phyloP scores from a whole-genome alignment of 2,113 vertebrate genomes.

The Pheucticus melanocephalus region DNA sequence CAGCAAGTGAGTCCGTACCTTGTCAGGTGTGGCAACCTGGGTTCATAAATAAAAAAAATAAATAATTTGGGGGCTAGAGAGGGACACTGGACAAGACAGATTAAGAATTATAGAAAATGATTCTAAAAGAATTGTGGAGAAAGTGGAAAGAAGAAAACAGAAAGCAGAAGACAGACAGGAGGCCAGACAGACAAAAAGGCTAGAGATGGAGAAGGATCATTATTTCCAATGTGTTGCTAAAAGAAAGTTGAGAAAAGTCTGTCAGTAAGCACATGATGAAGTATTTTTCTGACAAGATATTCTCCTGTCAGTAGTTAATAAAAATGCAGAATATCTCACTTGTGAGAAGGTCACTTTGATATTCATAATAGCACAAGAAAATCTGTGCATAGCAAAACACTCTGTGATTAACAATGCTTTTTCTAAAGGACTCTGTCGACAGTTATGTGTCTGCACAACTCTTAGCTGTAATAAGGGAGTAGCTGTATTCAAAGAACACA shows the following conservation, averaged over 20 bases:
- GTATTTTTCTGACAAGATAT: not conserved
- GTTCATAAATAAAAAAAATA: not conserved
- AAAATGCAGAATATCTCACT: not conserved
- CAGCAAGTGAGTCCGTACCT: not conserved
- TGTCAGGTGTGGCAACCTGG: not conserved
- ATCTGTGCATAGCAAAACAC: not conserved
- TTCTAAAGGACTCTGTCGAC: not conserved
- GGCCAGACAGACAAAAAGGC: not conserved
- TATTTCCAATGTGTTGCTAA: not conserved
- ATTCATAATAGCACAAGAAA: not conserved
- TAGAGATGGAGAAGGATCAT: not conserved
- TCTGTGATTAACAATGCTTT: not conserved
- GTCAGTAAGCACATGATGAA: not conserved
- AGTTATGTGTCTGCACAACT: not conserved
- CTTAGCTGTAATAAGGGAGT: not conserved
- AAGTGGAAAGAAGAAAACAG: not conserved
- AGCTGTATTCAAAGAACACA: not conserved
- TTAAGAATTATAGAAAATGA: not conserved
- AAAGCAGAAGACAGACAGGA: not conserved
- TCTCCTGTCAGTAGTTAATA: not conserved
- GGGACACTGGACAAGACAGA: not conserved
- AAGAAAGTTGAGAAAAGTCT: not conserved
- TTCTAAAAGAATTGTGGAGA: not conserved
- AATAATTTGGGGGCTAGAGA: fast-evolving
- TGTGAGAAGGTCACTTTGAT: not conserved